These are phyloP conservation scores for Amphipoea oculea DNA, from an alignment of 2,888 invertebrate genomes.

Conservation along the genomic window DNA sequence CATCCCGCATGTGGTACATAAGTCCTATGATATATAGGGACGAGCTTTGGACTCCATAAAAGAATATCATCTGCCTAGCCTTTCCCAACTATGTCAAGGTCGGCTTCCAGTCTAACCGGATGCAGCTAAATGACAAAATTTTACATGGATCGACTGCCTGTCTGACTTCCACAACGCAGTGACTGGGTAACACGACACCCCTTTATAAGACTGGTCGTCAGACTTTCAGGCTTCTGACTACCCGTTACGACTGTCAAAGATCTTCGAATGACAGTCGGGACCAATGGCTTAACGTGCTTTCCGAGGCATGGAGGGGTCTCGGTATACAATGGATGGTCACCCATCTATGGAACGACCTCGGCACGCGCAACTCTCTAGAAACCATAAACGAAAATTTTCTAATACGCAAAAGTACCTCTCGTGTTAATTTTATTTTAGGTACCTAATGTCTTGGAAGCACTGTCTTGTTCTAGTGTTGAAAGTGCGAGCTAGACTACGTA, in stretches of 20 bases:
- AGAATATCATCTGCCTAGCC: not conserved
- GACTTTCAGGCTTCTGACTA: not conserved
- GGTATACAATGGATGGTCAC: no score
- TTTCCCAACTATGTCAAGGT: not conserved
- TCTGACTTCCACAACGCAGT: not conserved
- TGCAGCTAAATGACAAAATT: not conserved
- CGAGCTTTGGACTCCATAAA: not conserved
- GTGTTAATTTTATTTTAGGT: constrained; percentile 49
- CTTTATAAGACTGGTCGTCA: not conserved
- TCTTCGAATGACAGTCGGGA: not conserved
- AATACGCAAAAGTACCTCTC: not conserved
- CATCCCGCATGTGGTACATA: not conserved
- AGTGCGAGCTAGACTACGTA: constrained; percentile 30
- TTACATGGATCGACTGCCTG: not conserved
- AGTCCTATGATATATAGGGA: not conserved
- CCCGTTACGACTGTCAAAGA: not conserved
- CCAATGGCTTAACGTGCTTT: not conserved
- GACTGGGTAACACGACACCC: not conserved
- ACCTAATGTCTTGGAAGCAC: constrained; percentile 40
- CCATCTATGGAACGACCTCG: not conserved
- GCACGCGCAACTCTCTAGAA: not conserved
- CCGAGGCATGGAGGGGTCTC: no score
- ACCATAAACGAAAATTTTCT: not conserved
- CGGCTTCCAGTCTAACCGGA: not conserved
- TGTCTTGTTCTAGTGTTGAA: constrained; percentile 4